Evolutionary conservation across 1,140 invertebrate genomes (phyloP).

Genomic region (Arctopsyche grandis): DNA sequence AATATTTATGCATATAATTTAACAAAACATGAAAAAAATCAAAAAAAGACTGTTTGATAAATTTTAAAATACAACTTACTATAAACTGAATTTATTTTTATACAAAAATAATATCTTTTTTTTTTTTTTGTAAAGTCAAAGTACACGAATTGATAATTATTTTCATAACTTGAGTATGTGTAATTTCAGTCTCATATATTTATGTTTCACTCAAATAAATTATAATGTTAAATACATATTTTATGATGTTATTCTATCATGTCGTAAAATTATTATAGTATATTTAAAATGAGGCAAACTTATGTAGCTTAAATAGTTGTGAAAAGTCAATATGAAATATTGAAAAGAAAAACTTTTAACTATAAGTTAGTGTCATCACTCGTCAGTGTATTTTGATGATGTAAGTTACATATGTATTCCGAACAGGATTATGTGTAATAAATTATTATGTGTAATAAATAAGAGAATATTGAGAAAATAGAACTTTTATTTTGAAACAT

Average conservation of each 20-base stretch:
- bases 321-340: slow-evolving; percentile 5
- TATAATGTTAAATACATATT: not conserved
- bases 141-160: no score
- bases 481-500: not conserved
- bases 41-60: slow-evolving; percentile 36
- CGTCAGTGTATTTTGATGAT: slow-evolving; percentile 34
- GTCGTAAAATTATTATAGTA: no score
- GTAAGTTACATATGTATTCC: slow-evolving; percentile 16
- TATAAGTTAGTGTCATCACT: slow-evolving; percentile 2
- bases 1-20: not conserved
- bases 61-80: not conserved
- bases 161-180: no score
- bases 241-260: no score
- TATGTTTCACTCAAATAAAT: not conserved
- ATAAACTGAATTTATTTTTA: slow-evolving; percentile 36
- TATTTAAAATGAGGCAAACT: not conserved
- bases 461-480: slow-evolving; percentile 15
- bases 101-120: not conserved
- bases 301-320: not conserved
- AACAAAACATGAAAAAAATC: slow-evolving; percentile 4
- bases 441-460: slow-evolving; percentile 35
- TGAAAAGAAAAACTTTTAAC: not conserved
- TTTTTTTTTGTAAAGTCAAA: not conserved
- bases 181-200: not conserved
- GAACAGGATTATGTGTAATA: slow-evolving; percentile 21